Percentiles rank a stretch among this genome's conserved stretches.
Evolutionary conservation across 2,113 vertebrate genomes (phyloP).

Genomic region (Vanacampus margaritifer): DNA sequence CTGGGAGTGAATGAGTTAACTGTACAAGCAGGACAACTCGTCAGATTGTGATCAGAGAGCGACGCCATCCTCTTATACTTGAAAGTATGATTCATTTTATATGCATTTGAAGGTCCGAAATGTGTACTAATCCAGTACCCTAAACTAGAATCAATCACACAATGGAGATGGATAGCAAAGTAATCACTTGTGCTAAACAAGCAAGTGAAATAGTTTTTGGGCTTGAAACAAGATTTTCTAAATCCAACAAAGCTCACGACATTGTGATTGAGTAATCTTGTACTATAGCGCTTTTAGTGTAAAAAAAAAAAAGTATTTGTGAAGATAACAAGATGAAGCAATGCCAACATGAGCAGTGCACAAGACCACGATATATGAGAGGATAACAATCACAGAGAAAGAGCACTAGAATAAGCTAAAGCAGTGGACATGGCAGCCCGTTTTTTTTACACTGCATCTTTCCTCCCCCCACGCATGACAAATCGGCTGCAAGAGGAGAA

Average conservation of each 20-base stretch:
- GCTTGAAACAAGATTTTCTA: slow-evolving; percentile 10
- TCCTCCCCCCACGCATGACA: not conserved
- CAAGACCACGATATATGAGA: not conserved
- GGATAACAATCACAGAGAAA: not conserved
- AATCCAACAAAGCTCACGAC: slow-evolving; percentile 10
- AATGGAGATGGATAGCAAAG: slow-evolving; percentile 10
- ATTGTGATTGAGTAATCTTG: slow-evolving; percentile 1
- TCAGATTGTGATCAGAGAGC: not conserved
- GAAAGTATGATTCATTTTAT: not conserved
- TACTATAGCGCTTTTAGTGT: not conserved
- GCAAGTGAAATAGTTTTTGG: slow-evolving; percentile 4
- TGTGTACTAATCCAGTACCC: not conserved
- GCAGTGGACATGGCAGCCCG: not conserved
- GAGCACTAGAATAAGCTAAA: slow-evolving; percentile 3
- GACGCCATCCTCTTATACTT: not conserved
- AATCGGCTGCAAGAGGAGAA: slow-evolving; percentile 14
- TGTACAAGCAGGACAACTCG: too few species aligned
- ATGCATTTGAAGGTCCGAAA: not conserved
- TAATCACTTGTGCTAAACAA: not conserved
- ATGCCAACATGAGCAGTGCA: not conserved
- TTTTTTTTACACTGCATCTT: not conserved
- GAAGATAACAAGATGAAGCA: not conserved
- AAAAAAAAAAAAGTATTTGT: not conserved
- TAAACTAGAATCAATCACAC: slow-evolving; percentile 7
- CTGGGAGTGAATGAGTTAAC: too few species aligned